Evolutionary conservation across 2,797 vertebrate species (phyloP), one percentile per base, ranked within the genome.

Genomic region (Bovichtus diacanthus): DNA sequence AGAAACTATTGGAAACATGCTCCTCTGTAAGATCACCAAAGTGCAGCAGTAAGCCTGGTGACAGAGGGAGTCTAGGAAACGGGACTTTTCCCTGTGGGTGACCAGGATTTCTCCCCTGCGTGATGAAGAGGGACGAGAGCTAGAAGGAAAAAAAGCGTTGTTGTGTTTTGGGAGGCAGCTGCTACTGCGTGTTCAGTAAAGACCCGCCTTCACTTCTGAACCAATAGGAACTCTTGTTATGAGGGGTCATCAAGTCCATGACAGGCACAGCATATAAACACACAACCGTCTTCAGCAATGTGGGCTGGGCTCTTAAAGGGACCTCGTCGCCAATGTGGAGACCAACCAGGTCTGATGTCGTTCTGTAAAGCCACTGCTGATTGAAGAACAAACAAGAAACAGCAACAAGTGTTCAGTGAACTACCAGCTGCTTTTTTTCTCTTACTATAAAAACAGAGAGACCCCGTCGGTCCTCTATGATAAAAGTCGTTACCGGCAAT

Each of bases 221-320:
- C 90, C 90, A 92, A 85, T 90, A 27, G 65, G 63, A 1, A 34
- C 43, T 41, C 49, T 13, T 58, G 39, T 76, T 55, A 44, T 9
- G 50, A 53, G 90, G n/a, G 88, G 91, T 94, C 85, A 85, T 4
- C 6, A 43, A 82, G 93, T 92, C 58, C 80, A 80, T 25, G 61
- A 74, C 25, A 54, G 56, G 69, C 39, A 59, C 76, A 82, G 80
- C 46, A 87, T 80, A 66, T 76, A 60, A 83, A 31, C 36, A 58
- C 21, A 15, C 19, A 16, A 54, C 11, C 54, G 43, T 59, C 54
- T 44, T 81, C 44, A 46, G 50, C 4, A 8, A 9, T 11, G 49
- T 58, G 81, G 60, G 67, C 36, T 2, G 47, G 55, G 29, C 49
- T 68, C 58, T 84, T 87, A 76, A 85, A 85, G 70, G 63, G 66